A percentile compares a stretch with the other conserved stretches of the same genome.
phyloP scores from a whole-genome alignment of 2,797 vertebrate genomes.

The Protosalanx chinensis region DNA sequence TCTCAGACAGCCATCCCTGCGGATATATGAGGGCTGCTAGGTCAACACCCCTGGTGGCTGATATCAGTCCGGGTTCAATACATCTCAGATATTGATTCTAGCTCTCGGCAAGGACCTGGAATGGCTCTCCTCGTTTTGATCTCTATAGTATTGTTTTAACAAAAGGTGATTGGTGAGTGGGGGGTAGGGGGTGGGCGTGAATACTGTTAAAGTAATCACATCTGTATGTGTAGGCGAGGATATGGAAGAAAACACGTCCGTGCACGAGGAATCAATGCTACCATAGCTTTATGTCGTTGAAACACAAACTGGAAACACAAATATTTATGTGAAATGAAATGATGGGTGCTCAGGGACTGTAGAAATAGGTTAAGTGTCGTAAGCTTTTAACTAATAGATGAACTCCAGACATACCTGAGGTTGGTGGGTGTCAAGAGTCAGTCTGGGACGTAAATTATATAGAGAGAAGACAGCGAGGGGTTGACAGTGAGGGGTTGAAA shows the following conservation, averaged over 20 bases:
- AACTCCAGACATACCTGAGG: conserved; percentile 16
- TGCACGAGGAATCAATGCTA: conserved; percentile 31
- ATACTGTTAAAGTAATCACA: conserved; percentile 28
- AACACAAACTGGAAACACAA: conserved; percentile 33
- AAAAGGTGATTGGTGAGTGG: no score
- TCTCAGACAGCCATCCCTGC: conserved; percentile 48
- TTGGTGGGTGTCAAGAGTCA: conserved; percentile 22
- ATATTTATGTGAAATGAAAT: conserved; percentile 60
- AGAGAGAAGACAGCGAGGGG: conserved; percentile 30
- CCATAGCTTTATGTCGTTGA: conserved; percentile 63
- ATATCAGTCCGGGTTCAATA: conserved; percentile 4
- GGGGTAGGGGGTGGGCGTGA: conserved; percentile 39
- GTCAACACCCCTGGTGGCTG: conserved; percentile 38
- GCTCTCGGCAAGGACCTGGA: conserved; percentile 31
- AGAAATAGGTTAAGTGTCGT: conserved; percentile 39
- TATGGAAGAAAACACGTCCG: conserved; percentile 34
- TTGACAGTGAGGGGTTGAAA: conserved; percentile 20
- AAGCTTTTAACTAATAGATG: conserved; percentile 42
- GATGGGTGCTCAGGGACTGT: conserved; percentile 73
- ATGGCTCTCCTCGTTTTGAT: conserved; percentile 33
- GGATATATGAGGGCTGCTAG: conserved; percentile 56
- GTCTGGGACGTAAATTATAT: conserved; percentile 8
- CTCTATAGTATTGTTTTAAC: conserved; percentile 35
- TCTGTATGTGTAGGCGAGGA: conserved; percentile 30
- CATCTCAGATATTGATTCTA: neutral